Conservation (phyloP, 2,888 invertebrate genomes). For the Leuctra nigra region DNA sequence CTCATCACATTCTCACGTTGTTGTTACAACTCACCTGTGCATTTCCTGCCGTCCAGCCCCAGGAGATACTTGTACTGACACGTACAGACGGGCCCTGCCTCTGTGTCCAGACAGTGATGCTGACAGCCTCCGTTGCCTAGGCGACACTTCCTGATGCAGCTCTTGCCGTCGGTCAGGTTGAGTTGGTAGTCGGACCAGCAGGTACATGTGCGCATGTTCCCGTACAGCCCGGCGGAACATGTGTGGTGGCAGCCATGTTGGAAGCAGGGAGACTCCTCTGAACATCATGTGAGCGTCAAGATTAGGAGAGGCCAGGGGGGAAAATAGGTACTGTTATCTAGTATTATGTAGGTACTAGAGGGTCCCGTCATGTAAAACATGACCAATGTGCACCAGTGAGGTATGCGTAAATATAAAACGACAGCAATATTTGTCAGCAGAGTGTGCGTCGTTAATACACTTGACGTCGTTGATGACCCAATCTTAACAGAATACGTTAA, state of each 20-base stretch:
- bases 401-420: no score
- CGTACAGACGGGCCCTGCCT: slow-evolving; percentile 35
- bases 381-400: no score
- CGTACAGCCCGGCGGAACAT: slow-evolving; percentile 8
- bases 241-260: slow-evolving; percentile 19
- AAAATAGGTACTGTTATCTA: no score
- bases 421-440: no score
- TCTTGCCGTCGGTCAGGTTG: slow-evolving; percentile 14
- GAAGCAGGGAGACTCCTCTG: slow-evolving; percentile 17
- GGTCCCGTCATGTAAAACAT: no score
- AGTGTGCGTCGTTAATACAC: no score
- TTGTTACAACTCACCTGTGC: slow-evolving; percentile 38
- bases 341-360: no score
- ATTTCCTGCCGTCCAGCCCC: slow-evolving; percentile 35
- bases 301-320: no score
- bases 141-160: slow-evolving; percentile 31
- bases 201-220: slow-evolving; percentile 14
- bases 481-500: no score
- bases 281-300: no score
- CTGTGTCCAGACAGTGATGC: slow-evolving; percentile 37
- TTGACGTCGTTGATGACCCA: no score
- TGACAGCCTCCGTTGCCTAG: slow-evolving; percentile 40
- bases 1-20: no score
- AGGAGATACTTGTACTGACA: slow-evolving; percentile 37
- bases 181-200: slow-evolving; percentile 19